Evolutionary conservation across 2,113 vertebrate genomes (phyloP).

Genomic region (Poicephalus gulielmi): DNA sequence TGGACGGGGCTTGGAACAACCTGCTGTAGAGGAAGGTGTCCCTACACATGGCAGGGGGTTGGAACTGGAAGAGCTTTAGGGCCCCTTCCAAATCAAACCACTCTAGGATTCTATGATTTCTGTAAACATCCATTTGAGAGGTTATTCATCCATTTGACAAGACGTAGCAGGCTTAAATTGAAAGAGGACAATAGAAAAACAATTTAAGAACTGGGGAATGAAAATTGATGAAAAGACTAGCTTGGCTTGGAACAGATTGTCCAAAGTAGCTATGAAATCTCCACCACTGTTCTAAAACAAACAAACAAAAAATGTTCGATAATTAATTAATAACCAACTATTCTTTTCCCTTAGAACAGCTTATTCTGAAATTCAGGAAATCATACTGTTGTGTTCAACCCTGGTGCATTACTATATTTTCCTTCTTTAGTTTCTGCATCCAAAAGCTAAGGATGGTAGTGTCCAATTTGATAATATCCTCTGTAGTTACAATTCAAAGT

Average conservation of each 20-base stretch:
- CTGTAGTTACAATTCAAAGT: neutral
- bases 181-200: neutral
- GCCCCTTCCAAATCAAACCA: neutral
- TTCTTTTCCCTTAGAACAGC: neutral
- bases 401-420: neutral
- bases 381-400: neutral
- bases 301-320: neutral
- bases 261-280: neutral
- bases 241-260: neutral
- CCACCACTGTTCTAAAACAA: neutral
- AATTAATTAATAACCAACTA: neutral
- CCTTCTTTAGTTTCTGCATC: neutral
- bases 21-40: neutral
- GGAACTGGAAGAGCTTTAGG: neutral
- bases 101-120: neutral
- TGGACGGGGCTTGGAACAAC: neutral
- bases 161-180: neutral
- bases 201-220: neutral
- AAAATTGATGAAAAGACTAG: neutral
- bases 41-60: neutral
- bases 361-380: neutral
- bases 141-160: neutral
- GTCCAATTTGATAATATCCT: neutral
- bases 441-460: neutral
- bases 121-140: neutral